Conservation (phyloP, 2,113 vertebrate genomes). For the Rostratula benghalensis region DNA sequence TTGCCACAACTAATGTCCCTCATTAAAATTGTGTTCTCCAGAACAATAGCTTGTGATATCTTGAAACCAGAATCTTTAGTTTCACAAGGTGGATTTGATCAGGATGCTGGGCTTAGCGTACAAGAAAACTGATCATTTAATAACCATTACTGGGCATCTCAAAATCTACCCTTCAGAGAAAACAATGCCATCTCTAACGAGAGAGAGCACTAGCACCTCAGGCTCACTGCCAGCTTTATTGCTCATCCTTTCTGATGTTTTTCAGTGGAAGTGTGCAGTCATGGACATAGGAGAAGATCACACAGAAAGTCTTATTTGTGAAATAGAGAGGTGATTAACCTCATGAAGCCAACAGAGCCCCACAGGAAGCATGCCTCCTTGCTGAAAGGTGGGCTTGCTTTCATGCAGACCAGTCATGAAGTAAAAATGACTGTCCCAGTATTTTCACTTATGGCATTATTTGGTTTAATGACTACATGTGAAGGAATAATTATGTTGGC, state of each 20-base stretch:
- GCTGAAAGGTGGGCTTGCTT: background rate
- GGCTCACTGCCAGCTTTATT: background rate
- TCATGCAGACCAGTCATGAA: background rate
- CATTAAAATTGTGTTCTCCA: background rate
- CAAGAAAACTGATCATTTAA: background rate
- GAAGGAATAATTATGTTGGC: conserved; percentile 38
- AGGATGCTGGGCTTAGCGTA: background rate
- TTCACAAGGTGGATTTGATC: background rate
- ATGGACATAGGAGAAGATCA: background rate
- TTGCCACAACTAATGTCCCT: background rate
- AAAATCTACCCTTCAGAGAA: background rate
- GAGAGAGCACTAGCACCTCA: background rate
- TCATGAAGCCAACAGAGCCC: background rate
- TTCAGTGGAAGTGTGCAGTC: background rate
- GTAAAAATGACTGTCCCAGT: background rate
- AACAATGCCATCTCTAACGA: background rate
- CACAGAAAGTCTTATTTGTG: background rate
- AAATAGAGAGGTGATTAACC: background rate
- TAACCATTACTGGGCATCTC: background rate
- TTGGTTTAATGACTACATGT: conserved; percentile 37
- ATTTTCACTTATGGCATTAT: conserved; percentile 15
- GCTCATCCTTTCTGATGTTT: background rate
- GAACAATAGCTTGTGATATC: background rate
- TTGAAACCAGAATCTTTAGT: background rate
- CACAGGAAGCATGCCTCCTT: background rate